phyloP scores from a whole-genome alignment of 2,888 invertebrate genomes.

The Orchesella flavescens region DNA sequence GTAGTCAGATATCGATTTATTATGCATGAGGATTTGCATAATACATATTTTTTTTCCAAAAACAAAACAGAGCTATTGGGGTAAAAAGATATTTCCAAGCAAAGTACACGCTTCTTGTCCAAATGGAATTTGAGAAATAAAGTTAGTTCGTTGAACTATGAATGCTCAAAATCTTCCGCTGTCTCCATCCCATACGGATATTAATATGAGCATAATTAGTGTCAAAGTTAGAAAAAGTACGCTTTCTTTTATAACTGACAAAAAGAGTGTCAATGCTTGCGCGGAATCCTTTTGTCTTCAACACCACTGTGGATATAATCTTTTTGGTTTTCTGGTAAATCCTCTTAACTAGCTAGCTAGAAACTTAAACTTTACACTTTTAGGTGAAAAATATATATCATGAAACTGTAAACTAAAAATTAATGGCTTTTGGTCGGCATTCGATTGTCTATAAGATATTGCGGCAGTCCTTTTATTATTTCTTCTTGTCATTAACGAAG shows the following conservation, averaged over 20 bases:
- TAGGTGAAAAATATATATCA: no score
- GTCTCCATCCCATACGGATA: constrained; percentile 30
- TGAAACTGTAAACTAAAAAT: not conserved
- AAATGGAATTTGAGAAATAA: not conserved
- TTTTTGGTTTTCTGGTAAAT: no score
- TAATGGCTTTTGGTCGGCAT: constrained; percentile 5
- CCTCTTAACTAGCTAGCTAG: not conserved
- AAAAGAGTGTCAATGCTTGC: constrained; percentile 43
- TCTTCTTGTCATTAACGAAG: not conserved
- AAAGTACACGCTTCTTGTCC: no score
- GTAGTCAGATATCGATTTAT: constrained; percentile 1
- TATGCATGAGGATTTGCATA: no score
- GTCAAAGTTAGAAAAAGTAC: constrained; percentile 16
- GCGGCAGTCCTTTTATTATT: not conserved
- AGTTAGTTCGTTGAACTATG: constrained; percentile 19
- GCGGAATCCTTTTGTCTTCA: constrained; percentile 45
- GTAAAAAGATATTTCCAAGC: no score
- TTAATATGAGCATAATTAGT: constrained; percentile 33
- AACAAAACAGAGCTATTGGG: no score
- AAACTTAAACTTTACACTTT: not conserved
- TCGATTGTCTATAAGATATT: not conserved
- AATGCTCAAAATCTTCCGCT: constrained; percentile 7
- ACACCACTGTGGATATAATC: not conserved
- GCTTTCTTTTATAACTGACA: constrained; percentile 30
- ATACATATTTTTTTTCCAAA: no score